Percentiles rank a stretch among this genome's conserved stretches.
These are phyloP conservation scores for Liopterus haemorrhoidalis DNA, from an alignment of 2,888 invertebrate genomes.

Conservation along the genomic window DNA sequence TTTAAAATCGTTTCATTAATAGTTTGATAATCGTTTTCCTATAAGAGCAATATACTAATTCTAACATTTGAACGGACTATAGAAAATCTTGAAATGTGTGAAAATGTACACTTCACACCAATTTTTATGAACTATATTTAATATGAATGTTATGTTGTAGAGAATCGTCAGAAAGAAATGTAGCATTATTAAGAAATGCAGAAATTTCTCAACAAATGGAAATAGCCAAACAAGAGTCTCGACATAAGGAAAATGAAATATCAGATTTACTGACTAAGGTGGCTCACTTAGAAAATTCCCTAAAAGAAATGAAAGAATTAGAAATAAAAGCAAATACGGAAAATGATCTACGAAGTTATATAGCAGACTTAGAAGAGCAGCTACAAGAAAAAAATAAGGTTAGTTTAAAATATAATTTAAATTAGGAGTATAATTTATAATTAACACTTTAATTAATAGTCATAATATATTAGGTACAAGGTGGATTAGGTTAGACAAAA, in stretches of 20 bases:
- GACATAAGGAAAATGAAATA: constrained; percentile 62
- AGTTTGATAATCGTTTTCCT: no score
- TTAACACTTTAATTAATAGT: not conserved
- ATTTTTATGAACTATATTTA: constrained; percentile 3
- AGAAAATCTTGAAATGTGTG: no score
- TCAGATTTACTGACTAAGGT: constrained; percentile 55
- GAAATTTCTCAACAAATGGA: constrained; percentile 77
- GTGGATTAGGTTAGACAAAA: no score
- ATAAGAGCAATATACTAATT: no score
- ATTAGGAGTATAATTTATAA: constrained; percentile 5
- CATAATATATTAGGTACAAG: no score
- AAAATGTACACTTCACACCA: no score
- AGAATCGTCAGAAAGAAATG: constrained; percentile 70
- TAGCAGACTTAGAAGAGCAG: constrained; percentile 56
- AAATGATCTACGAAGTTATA: constrained; percentile 47
- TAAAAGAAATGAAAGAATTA: constrained; percentile 39
- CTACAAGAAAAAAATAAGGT: constrained; percentile 60
- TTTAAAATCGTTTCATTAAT: no score
- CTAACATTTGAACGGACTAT: no score
- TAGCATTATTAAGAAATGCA: constrained; percentile 68
- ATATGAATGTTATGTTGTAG: constrained; percentile 46
- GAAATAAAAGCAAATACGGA: constrained; percentile 46
- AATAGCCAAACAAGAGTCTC: constrained; percentile 65
- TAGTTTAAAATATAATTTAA: constrained; percentile 17
- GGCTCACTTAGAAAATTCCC: constrained; percentile 50